Conservation (phyloP, 2,797 vertebrate species). For the Callimico goeldii region DNA sequence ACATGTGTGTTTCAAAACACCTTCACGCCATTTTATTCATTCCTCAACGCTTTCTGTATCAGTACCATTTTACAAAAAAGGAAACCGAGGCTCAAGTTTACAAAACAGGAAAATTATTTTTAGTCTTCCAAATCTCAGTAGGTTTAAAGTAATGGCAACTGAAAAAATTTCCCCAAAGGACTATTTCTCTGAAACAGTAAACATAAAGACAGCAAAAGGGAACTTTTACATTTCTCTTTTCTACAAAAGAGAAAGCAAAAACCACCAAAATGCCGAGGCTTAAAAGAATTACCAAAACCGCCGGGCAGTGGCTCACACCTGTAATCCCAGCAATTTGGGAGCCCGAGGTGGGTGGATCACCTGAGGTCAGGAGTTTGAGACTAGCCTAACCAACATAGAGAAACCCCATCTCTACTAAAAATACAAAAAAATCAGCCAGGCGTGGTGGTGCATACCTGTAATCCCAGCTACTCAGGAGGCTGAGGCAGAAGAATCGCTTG, state of each 20-base stretch:
- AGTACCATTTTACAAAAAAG: neutral
- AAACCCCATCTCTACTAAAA: too few species aligned
- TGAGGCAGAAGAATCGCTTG: too few species aligned
- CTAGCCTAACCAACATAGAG: too few species aligned
- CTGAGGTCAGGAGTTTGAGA: too few species aligned
- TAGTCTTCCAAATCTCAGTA: neutral
- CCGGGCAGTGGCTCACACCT: too few species aligned
- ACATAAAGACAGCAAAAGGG: neutral
- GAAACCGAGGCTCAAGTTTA: neutral
- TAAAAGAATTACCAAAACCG: neutral
- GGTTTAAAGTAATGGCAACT: neutral
- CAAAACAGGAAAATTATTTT: neutral
- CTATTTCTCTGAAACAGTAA: neutral
- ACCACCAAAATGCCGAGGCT: neutral
- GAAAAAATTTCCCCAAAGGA: neutral
- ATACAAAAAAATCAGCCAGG: too few species aligned
- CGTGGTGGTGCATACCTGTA: too few species aligned
- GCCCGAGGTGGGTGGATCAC: too few species aligned
- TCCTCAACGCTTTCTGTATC: neutral
- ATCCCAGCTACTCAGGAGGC: too few species aligned
- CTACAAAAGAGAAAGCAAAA: neutral
- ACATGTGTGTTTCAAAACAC: neutral
- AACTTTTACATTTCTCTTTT: neutral
- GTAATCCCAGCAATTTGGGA: too few species aligned
- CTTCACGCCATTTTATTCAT: neutral